Conservation (phyloP, 2,888 invertebrate species). For the Philaethria dido region DNA sequence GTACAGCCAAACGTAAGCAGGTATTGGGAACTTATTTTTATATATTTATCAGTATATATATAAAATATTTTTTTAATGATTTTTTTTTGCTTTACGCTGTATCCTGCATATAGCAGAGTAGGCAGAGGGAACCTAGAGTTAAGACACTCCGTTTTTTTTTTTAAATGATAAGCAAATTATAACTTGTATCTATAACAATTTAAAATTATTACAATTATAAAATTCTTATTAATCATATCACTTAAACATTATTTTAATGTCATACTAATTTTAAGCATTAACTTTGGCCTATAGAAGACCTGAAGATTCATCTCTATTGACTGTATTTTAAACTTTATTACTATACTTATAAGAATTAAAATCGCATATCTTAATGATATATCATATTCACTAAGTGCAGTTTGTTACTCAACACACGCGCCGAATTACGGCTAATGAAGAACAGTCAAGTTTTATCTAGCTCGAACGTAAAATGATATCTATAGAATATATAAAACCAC, state of each 20-base stretch:
- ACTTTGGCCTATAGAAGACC: constrained; percentile 25
- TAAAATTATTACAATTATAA: neutral
- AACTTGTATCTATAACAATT: neutral
- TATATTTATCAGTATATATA: too few relatives aligned
- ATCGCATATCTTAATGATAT: neutral
- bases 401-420: constrained; percentile 36
- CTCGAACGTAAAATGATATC: constrained; percentile 27
- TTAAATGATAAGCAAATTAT: neutral
- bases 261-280: constrained; percentile 28
- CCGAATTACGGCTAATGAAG: constrained; percentile 35
- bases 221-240: neutral
- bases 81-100: too few relatives aligned
- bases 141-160: too few relatives aligned
- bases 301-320: neutral
- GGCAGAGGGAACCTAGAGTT: too few relatives aligned
- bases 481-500: constrained; percentile 10
- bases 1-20: too few relatives aligned
- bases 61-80: too few relatives aligned
- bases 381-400: constrained; percentile 23
- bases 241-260: neutral
- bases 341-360: neutral
- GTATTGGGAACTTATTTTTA: too few relatives aligned
- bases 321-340: constrained; percentile 26
- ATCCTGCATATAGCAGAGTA: too few relatives aligned
- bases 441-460: constrained; percentile 38